phyloP scores from a whole-genome alignment of 2,113 vertebrate genomes.

The Ibidorhyncha struthersii region DNA sequence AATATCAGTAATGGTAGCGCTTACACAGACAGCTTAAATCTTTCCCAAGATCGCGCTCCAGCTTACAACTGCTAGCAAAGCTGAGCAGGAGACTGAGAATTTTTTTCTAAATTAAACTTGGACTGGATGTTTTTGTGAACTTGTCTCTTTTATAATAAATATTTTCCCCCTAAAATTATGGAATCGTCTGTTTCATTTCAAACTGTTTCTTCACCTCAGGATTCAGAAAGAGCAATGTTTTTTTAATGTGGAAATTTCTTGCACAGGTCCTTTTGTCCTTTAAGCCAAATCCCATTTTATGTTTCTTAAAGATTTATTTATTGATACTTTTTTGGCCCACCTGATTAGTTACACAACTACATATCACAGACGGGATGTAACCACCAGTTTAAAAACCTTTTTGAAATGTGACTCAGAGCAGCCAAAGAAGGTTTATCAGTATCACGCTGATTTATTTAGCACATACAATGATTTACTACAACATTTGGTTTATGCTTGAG shows the following conservation, averaged over 20 bases:
- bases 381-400: slow-evolving; percentile 36
- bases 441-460: slow-evolving; percentile 50
- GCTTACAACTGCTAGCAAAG: slow-evolving; percentile 3
- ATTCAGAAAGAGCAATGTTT: slow-evolving; percentile 65
- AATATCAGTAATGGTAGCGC: rapidly evolving
- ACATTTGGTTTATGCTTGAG: neutral
- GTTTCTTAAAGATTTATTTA: slow-evolving; percentile 74
- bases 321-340: slow-evolving; percentile 70
- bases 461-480: slow-evolving; percentile 25
- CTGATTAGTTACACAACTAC: slow-evolving; percentile 65
- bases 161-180: slow-evolving; percentile 72
- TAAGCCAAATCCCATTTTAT: slow-evolving; percentile 70
- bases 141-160: slow-evolving; percentile 75
- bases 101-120: slow-evolving; percentile 37
- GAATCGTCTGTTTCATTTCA: slow-evolving; percentile 79
- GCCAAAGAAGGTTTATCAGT: slow-evolving; percentile 52
- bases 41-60: neutral
- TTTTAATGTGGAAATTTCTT: slow-evolving; percentile 84
- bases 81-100: neutral
- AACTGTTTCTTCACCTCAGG: slow-evolving; percentile 48
- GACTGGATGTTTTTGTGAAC: slow-evolving; percentile 72
- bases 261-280: slow-evolving; percentile 55
- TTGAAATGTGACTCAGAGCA: neutral
- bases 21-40: neutral
- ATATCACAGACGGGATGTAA: slow-evolving; percentile 41